These are phyloP conservation scores for Apocheima hispidaria DNA, from an alignment of 2,888 invertebrate genomes.

Conservation along the genomic window DNA sequence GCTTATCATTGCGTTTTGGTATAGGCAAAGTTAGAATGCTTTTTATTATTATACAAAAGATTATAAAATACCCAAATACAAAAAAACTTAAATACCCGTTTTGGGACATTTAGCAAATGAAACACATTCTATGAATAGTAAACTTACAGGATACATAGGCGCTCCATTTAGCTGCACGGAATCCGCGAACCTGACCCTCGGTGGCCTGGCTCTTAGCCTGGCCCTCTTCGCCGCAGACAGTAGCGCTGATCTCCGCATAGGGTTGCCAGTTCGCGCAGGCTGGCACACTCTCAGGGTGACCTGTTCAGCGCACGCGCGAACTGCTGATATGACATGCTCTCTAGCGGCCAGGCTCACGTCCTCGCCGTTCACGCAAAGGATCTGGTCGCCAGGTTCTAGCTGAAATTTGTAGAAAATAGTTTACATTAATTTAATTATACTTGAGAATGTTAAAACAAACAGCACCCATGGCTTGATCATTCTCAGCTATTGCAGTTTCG, in stretches of 20 bases:
- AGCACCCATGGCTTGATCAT: too few relatives aligned
- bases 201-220: constrained; percentile 91
- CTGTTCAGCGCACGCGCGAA: constrained; percentile 91
- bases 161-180: constrained; percentile 95
- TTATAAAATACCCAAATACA: too few relatives aligned
- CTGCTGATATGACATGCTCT: constrained; percentile 95
- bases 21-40: too few relatives aligned
- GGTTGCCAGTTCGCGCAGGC: constrained; percentile 87
- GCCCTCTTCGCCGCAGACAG: constrained; percentile 95
- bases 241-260: constrained; percentile 92
- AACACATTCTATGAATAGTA: too few relatives aligned
- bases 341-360: constrained; percentile 94
- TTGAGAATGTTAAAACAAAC: too few relatives aligned
- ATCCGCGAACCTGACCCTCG: constrained; percentile 95
- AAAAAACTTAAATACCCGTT: neutral
- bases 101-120: neutral
- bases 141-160: constrained; percentile 92
- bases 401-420: constrained; percentile 63
- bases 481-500: too few relatives aligned
- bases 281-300: constrained; percentile 94
- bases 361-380: constrained; percentile 95
- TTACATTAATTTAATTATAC: neutral
- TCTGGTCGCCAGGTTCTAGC: constrained; percentile 96
- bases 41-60: too few relatives aligned
- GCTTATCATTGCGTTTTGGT: too few relatives aligned